phyloP scores from a whole-genome alignment of 2,113 vertebrate genomes.

The Pavo muticus region DNA sequence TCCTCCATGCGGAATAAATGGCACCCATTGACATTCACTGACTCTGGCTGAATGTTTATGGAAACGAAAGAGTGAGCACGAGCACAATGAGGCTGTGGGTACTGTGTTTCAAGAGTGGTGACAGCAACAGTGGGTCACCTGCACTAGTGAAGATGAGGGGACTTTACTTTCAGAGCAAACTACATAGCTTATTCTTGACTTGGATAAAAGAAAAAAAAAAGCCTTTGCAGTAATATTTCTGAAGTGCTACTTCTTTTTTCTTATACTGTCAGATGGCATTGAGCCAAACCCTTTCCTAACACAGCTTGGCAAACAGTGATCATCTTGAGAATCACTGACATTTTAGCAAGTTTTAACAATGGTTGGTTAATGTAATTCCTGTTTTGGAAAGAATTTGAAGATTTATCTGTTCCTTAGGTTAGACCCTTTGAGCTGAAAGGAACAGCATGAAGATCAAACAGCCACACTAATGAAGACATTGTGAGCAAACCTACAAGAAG shows the following conservation, averaged over 20 bases:
- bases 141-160: no score
- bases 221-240: neutral
- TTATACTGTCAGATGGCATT: neutral
- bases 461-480: neutral
- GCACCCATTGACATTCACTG: no score
- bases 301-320: neutral
- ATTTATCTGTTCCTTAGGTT: neutral
- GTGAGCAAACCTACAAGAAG: neutral
- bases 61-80: no score
- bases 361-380: neutral
- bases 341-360: neutral
- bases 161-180: no score
- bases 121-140: no score
- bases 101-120: no score
- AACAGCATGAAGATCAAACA: neutral
- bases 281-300: neutral
- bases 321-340: neutral
- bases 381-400: neutral
- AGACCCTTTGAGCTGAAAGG: neutral
- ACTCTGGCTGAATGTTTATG: no score
- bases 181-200: neutral
- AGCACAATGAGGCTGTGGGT: no score
- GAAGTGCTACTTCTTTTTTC: neutral
- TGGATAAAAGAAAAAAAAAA: rapidly evolving
- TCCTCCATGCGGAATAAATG: no score